phyloP scores from a whole-genome alignment of 2,113 vertebrate genomes.

The Amblyopsis rosae region DNA sequence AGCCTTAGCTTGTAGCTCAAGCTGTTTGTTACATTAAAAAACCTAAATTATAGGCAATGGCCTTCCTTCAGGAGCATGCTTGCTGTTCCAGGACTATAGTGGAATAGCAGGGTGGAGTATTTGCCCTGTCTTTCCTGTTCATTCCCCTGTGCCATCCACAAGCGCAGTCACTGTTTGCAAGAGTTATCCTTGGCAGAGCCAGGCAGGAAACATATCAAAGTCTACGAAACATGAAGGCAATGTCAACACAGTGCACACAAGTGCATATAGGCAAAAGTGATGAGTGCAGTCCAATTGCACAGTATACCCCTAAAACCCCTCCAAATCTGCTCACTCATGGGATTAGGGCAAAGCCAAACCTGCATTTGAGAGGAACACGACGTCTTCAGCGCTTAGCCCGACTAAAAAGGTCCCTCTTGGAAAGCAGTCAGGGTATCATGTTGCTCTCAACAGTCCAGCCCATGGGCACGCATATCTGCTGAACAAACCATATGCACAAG shows the following conservation, averaged over 20 bases:
- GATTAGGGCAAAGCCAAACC: constrained; percentile 30
- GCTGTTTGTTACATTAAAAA: constrained; percentile 65
- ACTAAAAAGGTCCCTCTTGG: constrained; percentile 46
- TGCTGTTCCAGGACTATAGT: constrained; percentile 33
- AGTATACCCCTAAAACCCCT: constrained; percentile 1
- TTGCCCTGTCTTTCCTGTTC: constrained; percentile 56
- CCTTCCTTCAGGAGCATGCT: constrained; percentile 59
- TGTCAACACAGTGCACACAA: constrained; percentile 53
- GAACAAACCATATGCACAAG: constrained; percentile 32
- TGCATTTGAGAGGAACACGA: constrained; percentile 38
- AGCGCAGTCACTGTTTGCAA: constrained; percentile 55
- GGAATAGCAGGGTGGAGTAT: constrained; percentile 72
- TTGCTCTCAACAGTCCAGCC: constrained; percentile 46
- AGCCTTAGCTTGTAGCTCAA: constrained; percentile 52
- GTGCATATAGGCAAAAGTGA: neutral
- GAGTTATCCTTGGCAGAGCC: constrained; percentile 69
- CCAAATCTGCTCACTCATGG: constrained; percentile 9
- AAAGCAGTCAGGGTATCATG: constrained; percentile 49
- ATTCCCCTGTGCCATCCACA: constrained; percentile 60
- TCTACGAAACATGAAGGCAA: constrained; percentile 52
- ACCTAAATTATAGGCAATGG: constrained; percentile 74
- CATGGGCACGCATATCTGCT: constrained; percentile 39
- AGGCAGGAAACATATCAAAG: constrained; percentile 55
- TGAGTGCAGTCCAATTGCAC: neutral
- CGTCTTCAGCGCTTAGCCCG: constrained; percentile 32